Conservation (phyloP, 2,113 vertebrate species). For the Onychostruthus taczanowskii region DNA sequence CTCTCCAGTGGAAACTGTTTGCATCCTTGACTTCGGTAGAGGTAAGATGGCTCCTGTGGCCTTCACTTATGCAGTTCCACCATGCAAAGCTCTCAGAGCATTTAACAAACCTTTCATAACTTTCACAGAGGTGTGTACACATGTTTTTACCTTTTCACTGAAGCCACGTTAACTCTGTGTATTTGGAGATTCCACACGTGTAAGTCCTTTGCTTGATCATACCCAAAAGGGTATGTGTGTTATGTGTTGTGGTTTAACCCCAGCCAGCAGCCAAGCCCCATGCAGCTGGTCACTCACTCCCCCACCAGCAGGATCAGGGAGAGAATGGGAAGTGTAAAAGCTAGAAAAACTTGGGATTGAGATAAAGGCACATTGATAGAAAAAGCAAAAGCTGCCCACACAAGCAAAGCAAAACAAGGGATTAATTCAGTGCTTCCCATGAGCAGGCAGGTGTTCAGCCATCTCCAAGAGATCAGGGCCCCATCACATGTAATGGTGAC, state of each 20-base stretch:
- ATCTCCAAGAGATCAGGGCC: background rate
- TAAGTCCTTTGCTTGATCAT: background rate
- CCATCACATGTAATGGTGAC: accelerated
- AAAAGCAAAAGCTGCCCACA: background rate
- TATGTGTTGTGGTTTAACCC: background rate
- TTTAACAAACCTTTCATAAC: background rate
- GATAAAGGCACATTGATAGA: background rate
- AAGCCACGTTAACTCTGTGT: background rate
- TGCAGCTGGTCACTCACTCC: accelerated
- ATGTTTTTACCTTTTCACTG: background rate
- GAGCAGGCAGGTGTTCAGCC: background rate
- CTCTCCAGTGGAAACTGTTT: background rate
- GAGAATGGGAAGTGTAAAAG: background rate
- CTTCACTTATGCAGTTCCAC: background rate
- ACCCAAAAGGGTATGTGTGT: background rate
- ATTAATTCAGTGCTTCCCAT: background rate
- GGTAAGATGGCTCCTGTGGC: background rate
- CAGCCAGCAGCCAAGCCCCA: background rate
- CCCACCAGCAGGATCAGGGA: accelerated
- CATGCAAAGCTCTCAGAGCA: background rate
- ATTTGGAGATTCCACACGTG: background rate
- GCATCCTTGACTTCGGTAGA: accelerated
- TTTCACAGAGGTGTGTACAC: background rate
- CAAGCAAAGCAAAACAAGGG: background rate
- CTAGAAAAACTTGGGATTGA: background rate